Percentiles rank a stretch among this genome's conserved stretches.
These are phyloP conservation scores for Ochropleura leucogaster DNA, from an alignment of 2,888 invertebrate species.

Conservation along the genomic window DNA sequence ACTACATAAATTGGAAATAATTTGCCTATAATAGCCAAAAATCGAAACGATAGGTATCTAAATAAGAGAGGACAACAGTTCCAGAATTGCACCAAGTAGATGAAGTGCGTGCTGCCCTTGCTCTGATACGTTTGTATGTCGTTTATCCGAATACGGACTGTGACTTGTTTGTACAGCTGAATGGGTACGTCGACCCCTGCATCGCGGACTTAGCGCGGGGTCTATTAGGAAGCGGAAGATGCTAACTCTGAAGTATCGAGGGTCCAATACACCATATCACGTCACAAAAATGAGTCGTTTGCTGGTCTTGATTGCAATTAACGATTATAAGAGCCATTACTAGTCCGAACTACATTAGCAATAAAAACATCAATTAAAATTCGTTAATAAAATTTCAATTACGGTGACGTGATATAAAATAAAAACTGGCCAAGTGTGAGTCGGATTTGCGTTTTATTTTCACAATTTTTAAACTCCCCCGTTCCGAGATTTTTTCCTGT, in stretches of 20 bases:
- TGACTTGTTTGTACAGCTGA: slow-evolving; percentile 61
- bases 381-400: no score
- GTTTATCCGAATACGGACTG: slow-evolving; percentile 28
- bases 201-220: slow-evolving; percentile 31
- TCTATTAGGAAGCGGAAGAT: slow-evolving; percentile 54
- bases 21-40: no score
- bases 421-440: no score
- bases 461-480: no score
- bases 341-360: background rate
- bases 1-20: no score
- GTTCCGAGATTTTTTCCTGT: no score
- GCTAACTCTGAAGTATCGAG: slow-evolving; percentile 51
- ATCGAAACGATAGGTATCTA: background rate
- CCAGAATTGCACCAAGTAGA: background rate
- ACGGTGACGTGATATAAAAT: no score
- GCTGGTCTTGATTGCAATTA: background rate
- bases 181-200: slow-evolving; percentile 62
- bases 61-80: background rate
- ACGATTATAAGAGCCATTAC: background rate
- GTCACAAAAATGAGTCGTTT: slow-evolving; percentile 3
- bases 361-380: slow-evolving; percentile 2
- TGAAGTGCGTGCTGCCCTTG: slow-evolving; percentile 15
- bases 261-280: slow-evolving; percentile 41
- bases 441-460: no score
- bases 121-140: slow-evolving; percentile 43